Conservation (phyloP, 2,888 invertebrate species). For the Neoascia interrupta region DNA sequence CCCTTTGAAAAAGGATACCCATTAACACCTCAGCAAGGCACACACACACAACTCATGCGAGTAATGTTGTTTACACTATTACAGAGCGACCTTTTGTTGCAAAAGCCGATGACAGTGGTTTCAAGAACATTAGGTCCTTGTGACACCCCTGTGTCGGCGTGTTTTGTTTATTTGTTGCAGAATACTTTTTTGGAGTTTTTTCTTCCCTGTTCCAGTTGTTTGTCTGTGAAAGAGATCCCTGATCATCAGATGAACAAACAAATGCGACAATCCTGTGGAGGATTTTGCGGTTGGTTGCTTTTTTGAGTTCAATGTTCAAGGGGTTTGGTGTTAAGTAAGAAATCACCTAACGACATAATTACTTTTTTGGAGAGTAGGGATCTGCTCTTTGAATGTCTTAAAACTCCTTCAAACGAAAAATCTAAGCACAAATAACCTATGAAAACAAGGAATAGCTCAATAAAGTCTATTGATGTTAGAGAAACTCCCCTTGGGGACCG, state of each 20-base stretch:
- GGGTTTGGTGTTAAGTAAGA: background rate
- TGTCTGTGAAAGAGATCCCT: conserved; percentile 35
- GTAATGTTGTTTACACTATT: conserved; percentile 69
- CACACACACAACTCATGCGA: conserved; percentile 45
- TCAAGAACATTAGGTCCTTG: conserved; percentile 18
- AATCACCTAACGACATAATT: conserved; percentile 49
- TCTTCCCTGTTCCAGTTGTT: conserved; percentile 19
- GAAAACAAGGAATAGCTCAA: background rate
- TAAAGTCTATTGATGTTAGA: background rate
- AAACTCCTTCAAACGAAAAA: too few relatives aligned
- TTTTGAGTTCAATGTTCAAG: conserved; percentile 44
- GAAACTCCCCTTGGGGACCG: background rate
- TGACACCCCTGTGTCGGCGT: conserved; percentile 19
- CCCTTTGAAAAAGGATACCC: conserved; percentile 37
- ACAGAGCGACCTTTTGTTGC: conserved; percentile 46
- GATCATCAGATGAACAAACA: conserved; percentile 61
- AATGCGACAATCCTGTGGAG: conserved; percentile 47
- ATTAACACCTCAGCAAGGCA: conserved; percentile 63
- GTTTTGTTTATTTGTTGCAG: conserved; percentile 24
- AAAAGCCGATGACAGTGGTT: too few relatives aligned
- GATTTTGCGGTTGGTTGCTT: conserved; percentile 70
- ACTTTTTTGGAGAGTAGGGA: too few relatives aligned
- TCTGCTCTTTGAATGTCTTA: too few relatives aligned
- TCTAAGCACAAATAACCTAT: too few relatives aligned
- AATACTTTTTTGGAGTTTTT: conserved; percentile 5